A percentile compares a stretch with the other conserved stretches of the same genome.
Evolutionary conservation across 1,140 invertebrate species (phyloP).

Genomic region (Tetramorium simillimum): DNA sequence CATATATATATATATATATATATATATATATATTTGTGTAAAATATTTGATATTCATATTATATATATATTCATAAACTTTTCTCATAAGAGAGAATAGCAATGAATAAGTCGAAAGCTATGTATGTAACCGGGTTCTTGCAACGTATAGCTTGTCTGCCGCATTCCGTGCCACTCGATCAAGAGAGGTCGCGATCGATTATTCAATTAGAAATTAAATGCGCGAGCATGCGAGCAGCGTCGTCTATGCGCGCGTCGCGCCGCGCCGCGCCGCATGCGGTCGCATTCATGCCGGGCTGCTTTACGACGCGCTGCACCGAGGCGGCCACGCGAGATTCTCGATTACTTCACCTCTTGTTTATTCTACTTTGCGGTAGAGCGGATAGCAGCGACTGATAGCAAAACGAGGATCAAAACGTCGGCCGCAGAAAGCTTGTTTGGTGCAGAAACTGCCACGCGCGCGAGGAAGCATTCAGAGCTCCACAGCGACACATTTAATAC

Average conservation of each 20-base stretch:
- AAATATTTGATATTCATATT: background rate
- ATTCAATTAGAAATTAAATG: constrained; percentile 71
- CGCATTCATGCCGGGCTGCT: background rate
- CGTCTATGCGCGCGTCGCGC: background rate
- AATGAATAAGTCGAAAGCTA: constrained; percentile 12
- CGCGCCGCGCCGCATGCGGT: background rate
- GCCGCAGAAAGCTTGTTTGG: background rate
- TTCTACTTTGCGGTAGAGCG: constrained; percentile 38
- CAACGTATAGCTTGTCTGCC: constrained; percentile 36
- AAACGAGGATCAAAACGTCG: constrained; percentile 15
- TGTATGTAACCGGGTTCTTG: constrained; percentile 67
- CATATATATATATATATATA: no score
- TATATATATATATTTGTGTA: background rate
- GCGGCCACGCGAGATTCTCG: constrained; percentile 1
- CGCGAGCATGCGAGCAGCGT: constrained; percentile 20
- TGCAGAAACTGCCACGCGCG: background rate
- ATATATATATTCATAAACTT: constrained; percentile 10
- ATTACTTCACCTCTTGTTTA: constrained; percentile 28
- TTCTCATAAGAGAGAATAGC: background rate
- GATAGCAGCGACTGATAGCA: background rate
- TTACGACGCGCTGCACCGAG: constrained; percentile 17
- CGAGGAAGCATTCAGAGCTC: background rate
- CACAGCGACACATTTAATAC: background rate
- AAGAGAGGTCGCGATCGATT: constrained; percentile 67
- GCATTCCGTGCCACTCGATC: constrained; percentile 66